These are phyloP conservation scores for Oncorhynchus kisutch DNA, from an alignment of 2,113 vertebrate species.

Conservation along the genomic window DNA sequence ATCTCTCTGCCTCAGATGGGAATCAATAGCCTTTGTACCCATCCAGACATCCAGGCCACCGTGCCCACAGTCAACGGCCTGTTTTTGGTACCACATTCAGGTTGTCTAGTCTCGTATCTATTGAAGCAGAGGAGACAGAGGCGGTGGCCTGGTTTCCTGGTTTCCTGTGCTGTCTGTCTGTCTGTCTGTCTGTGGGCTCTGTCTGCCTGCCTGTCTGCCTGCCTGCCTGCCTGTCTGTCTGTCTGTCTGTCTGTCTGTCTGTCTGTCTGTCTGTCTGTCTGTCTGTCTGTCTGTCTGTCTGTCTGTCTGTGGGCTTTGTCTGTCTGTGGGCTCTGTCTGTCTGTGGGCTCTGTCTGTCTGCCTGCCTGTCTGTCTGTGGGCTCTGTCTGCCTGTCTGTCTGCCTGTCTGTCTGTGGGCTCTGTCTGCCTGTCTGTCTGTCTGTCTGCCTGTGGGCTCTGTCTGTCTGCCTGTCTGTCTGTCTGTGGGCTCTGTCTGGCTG, in stretches of 20 bases:
- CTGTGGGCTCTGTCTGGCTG: too few species aligned
- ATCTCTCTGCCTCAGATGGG: neutral
- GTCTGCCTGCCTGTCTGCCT: too few species aligned
- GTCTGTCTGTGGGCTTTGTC: neutral
- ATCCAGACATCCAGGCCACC: neutral
- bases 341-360: too few species aligned
- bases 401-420: too few species aligned
- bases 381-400: too few species aligned
- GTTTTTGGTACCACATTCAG: constrained; percentile 14
- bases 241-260: too few species aligned
- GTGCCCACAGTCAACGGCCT: neutral
- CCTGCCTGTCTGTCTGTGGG: too few species aligned
- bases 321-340: too few species aligned
- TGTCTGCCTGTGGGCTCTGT: too few species aligned
- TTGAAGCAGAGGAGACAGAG: constrained; percentile 17
- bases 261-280: neutral
- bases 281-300: neutral
- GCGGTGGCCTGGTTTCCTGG: constrained; percentile 2
- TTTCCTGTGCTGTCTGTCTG: constrained; percentile 12
- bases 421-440: too few species aligned
- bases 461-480: too few species aligned
- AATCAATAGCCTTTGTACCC: constrained; percentile 5
- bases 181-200: constrained; percentile 28
- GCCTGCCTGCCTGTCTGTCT: too few species aligned
- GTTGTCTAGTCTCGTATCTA: constrained; percentile 23